A percentile compares a stretch with the other conserved stretches of the same genome.
These are phyloP conservation scores for Uria lomvia DNA, from an alignment of 2,113 vertebrate genomes.

Conservation along the genomic window DNA sequence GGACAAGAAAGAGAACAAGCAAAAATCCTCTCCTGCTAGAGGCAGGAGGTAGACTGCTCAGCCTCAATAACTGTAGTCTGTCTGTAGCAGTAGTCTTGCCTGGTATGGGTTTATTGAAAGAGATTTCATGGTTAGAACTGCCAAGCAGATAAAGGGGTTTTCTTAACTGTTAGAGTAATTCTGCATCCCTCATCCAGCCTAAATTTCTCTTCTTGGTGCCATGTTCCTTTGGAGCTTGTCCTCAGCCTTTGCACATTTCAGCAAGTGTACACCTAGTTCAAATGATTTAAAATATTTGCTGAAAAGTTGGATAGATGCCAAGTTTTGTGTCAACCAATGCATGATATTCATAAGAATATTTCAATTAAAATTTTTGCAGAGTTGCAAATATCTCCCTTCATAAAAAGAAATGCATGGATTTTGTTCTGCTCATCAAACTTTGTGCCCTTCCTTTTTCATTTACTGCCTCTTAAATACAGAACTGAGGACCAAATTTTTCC, in stretches of 20 bases:
- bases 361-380: neutral
- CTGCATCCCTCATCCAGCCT: neutral
- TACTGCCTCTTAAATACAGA: neutral
- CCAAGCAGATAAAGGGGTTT: neutral
- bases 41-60: neutral
- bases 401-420: neutral
- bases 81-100: neutral
- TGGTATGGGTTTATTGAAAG: neutral
- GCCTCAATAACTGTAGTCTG: neutral
- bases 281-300: neutral
- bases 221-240: neutral
- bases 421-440: neutral
- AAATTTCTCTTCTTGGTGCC: neutral
- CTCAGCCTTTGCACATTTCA: neutral
- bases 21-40: neutral
- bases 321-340: neutral
- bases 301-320: neutral
- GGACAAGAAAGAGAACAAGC: neutral
- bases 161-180: neutral
- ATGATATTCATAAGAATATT: neutral
- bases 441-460: neutral
- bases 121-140: neutral
- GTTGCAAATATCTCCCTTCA: neutral
- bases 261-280: neutral
- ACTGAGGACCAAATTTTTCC: neutral